Base-by-base conservation (phyloP, 2,797 vertebrate species). In the Tachyglossus aculeatus region DNA sequence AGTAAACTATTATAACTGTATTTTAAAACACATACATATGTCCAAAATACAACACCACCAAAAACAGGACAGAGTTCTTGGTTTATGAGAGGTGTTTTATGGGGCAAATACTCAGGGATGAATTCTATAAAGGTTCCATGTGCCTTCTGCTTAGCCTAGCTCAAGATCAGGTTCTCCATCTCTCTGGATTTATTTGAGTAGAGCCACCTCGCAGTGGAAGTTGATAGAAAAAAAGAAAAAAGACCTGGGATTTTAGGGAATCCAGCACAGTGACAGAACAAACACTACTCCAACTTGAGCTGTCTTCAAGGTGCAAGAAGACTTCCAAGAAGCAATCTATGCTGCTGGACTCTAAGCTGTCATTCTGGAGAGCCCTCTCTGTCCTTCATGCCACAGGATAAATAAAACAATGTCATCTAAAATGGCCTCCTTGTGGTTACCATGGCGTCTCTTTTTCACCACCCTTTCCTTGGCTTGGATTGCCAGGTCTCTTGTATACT, bases 81-180 rank as follows among this genome's bases (percentile, higher is more conserved):
- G 29, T 78, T 89, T 85, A 66, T 34, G 31, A 78, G 78, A 84
- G 63, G 36, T 77, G 67, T 79, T 92, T 91, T 83, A 71, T 61
- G 77, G 75, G 80, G 73, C 58, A 47, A 31, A 66, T 67, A 66
- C 68, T 71, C 61, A 83, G 51, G 66, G 63, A 68, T 79, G 81
- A 55, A 82, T 81, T 84, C 71, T 74, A 64, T 85, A 86, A 87
- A 88, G 62, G 8, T 39, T 54, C 75, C 72, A 71, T 77, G 74
- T 85, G 76, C 54, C 65, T 86, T 79, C 80, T 53, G 4, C 70
- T 57, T 40, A 36, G 3, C 63, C 22, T 66, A 70, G 63, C 37
- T 67, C 70, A 67, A 45, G 59, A 32, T 47, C 44, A 56, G 59
- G 19, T n/a, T 10, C 53, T 0, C 5, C 62, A 21, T 67, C 59